phyloP scores from a whole-genome alignment of 2,797 vertebrate genomes.

The Onychomys leucogaster region DNA sequence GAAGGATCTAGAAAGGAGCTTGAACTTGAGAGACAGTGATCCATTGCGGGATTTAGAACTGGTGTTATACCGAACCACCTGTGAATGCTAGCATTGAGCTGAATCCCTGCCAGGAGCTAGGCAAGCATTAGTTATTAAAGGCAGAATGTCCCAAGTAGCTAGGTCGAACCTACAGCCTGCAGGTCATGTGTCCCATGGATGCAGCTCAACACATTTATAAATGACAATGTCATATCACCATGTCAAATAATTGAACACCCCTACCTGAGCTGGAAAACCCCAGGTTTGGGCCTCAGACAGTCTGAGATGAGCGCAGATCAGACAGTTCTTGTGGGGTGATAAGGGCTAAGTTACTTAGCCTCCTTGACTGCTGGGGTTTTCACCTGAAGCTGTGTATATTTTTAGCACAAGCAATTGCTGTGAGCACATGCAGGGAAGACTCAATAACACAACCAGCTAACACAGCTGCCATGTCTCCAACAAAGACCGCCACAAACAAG shows the following conservation, averaged over 20 bases:
- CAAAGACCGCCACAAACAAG: not conserved
- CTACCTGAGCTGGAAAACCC: not conserved
- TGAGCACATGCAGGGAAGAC: not conserved
- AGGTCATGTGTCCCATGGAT: not conserved
- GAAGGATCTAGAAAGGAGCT: not conserved
- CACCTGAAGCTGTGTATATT: not conserved
- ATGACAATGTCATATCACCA: not conserved
- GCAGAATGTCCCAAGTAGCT: not conserved
- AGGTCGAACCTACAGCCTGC: not conserved
- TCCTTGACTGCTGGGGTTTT: slow-evolving; percentile 21
- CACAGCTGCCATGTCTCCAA: not conserved
- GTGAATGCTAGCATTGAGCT: not conserved
- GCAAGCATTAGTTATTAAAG: not conserved
- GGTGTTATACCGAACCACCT: not conserved
- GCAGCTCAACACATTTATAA: not conserved
- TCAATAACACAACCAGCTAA: not conserved
- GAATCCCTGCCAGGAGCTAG: not conserved
- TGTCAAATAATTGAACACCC: not conserved
- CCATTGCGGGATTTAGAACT: not conserved
- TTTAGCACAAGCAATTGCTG: slow-evolving; percentile 1
- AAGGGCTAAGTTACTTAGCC: not conserved
- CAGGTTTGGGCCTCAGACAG: not conserved
- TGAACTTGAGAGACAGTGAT: not conserved
- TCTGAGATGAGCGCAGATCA: not conserved
- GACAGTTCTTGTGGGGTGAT: not conserved